phyloP scores from a whole-genome alignment of 2,113 vertebrate genomes.

The Illadopsis cleaveri region DNA sequence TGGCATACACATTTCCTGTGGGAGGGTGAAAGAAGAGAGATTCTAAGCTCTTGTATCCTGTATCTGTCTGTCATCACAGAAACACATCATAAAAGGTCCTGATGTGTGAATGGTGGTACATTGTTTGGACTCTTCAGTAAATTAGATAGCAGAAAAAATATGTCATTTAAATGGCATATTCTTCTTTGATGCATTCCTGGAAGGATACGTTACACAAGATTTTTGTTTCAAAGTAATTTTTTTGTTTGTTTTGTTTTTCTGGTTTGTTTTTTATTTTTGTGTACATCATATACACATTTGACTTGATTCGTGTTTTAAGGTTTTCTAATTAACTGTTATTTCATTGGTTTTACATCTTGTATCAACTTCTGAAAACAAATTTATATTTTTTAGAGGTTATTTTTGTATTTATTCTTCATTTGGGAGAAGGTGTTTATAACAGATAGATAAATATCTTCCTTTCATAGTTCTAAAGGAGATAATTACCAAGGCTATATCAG shows the following conservation, averaged over 20 bases:
- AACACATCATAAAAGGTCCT: accelerated
- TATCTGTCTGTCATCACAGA: background rate
- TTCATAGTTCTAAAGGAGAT: background rate
- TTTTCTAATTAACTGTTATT: background rate
- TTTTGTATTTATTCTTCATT: background rate
- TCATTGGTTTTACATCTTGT: background rate
- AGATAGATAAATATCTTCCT: background rate
- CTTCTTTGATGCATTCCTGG: background rate
- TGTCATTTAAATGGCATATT: background rate
- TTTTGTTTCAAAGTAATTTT: background rate
- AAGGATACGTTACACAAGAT: background rate
- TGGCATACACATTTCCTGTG: background rate
- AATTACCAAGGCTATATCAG: background rate
- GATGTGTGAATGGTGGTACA: background rate
- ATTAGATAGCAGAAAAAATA: conserved; percentile 17
- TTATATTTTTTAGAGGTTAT: background rate
- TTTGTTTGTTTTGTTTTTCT: background rate
- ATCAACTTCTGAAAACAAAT: background rate
- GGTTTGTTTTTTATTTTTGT: background rate
- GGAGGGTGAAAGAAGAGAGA: background rate
- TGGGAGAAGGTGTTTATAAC: background rate
- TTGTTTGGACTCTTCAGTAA: conserved; percentile 12
- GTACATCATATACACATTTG: background rate
- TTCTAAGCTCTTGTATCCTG: background rate
- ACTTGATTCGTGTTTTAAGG: background rate